Evolutionary conservation across 2,888 invertebrate species (phyloP), one percentile per base, ranked within the genome.

Genomic region (Choristoneura rosaceana): DNA sequence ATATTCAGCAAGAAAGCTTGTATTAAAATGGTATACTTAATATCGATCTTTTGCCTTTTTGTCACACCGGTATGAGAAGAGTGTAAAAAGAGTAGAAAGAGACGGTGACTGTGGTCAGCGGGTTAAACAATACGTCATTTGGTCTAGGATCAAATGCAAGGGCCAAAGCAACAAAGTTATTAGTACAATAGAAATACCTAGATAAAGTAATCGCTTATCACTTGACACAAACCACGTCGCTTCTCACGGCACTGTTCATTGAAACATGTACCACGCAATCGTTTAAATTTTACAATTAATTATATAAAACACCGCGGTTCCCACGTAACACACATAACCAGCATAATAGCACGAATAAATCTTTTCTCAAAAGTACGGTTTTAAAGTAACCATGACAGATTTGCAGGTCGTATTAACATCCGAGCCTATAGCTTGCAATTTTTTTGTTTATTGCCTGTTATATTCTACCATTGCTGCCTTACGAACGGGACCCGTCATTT

Each of bases 231-330:
- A 45, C 47, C 71, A 25, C 43, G 4, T 12, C 12, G 10, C 14
- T 73, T 52, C 73, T 64, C 73, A 73, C 73, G 73, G 59, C 59
- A 73, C 73, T 73, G 69, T 69, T 64, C 64, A 69, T 64, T 25
- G 52, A 15, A 47, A 63, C 58, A 71, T 59, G 63, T 63, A 38
- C 68, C 50, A 15, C 55, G n/a, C 33, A 34, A 70, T 38, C 69
- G 63, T 70, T 70, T 64, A 70, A 52, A 55, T 25, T 55, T 55
- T 10, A 55, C 55, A 25, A 25, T 55, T 65, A 71, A 68, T 71
- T 71, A 68, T 71, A 71, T 71, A 71, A 68, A 71, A 63, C 71
- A 68, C 58, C 25, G 43, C 34, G 15, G 55, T 71, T 71, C 71
- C 63, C 71, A 71, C 71, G 71, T 71, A 68, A 71, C 68, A 68